Percentiles rank a stretch among this genome's conserved stretches.
Evolutionary conservation across 2,113 vertebrate genomes (phyloP).

Genomic region (Calypte anna): DNA sequence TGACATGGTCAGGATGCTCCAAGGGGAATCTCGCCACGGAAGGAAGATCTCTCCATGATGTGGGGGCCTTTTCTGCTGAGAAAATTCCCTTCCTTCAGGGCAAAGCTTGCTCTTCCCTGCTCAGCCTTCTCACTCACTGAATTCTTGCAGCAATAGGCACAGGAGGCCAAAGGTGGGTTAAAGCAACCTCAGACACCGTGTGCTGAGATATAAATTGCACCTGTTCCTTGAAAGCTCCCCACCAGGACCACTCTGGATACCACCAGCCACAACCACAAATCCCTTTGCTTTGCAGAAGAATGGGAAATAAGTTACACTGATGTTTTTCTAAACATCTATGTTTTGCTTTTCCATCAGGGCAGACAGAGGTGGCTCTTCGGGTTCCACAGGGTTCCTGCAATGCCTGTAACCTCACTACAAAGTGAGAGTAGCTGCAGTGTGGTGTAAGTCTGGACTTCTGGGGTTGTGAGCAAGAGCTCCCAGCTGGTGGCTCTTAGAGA

Average conservation of each 20-base stretch:
- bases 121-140: background rate
- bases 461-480: background rate
- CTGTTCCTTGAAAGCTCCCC: background rate
- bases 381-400: background rate
- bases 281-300: background rate
- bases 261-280: background rate
- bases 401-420: fast-evolving
- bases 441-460: background rate
- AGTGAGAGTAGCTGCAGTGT: fast-evolving
- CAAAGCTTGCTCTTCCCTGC: background rate
- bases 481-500: background rate
- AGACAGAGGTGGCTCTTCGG: background rate
- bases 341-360: background rate
- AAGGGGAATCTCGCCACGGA: background rate
- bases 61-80: background rate
- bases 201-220: background rate
- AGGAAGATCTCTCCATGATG: background rate
- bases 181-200: background rate
- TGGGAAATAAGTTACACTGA: fast-evolving
- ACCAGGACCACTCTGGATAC: background rate
- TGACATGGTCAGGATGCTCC: background rate
- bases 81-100: background rate
- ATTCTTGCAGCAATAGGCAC: fast-evolving
- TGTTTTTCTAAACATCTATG: fast-evolving
- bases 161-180: background rate